Evolutionary conservation across 2,113 vertebrate species (phyloP).

Genomic region (Rhinolophus sinicus): DNA sequence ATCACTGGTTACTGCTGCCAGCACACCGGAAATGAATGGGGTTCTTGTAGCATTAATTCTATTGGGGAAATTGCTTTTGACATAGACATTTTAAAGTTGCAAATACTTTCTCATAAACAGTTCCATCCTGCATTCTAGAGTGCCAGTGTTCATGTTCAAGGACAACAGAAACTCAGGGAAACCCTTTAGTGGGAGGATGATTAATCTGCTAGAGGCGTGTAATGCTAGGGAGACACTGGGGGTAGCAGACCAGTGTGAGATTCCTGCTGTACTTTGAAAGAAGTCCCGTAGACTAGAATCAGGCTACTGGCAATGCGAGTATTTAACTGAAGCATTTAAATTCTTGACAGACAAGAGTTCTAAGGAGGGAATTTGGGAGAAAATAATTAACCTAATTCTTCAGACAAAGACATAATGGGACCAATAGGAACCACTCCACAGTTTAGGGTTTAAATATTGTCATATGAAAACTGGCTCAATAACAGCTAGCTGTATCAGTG

Average conservation of each 20-base stretch:
- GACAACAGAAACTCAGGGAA: neutral
- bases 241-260: neutral
- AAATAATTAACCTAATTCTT: neutral
- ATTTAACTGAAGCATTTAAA: neutral
- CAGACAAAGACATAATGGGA: neutral
- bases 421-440: neutral
- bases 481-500: neutral
- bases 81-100: constrained; percentile 4
- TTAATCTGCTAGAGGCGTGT: neutral
- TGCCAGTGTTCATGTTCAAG: neutral
- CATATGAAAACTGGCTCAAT: neutral
- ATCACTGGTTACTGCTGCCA: neutral
- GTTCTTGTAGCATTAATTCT: neutral
- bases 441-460: neutral
- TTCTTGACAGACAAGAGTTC: neutral
- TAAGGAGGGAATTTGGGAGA: neutral
- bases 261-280: neutral
- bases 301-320: neutral
- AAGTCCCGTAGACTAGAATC: neutral
- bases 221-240: neutral
- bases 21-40: neutral
- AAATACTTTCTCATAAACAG: neutral
- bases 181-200: neutral
- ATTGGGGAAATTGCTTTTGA: neutral
- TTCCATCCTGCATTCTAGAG: neutral